A percentile compares a stretch with the other conserved stretches of the same genome.
Conservation (phyloP, 2,888 invertebrate genomes). For the Dromius quadrimaculatus region DNA sequence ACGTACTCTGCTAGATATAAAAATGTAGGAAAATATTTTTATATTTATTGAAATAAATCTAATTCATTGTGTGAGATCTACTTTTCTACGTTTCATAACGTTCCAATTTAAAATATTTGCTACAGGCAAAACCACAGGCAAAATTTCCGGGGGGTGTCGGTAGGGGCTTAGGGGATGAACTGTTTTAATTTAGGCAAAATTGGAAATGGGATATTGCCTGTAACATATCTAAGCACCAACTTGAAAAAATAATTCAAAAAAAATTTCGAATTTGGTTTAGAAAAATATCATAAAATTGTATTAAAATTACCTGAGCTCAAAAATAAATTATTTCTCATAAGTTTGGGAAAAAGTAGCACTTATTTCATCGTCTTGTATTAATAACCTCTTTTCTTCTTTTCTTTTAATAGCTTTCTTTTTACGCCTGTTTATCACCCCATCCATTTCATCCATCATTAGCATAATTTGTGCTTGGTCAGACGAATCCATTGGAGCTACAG, state of each 20-base stretch:
- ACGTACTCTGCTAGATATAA: constrained; percentile 9
- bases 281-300: neutral
- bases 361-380: constrained; percentile 65
- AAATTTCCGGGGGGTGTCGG: too few species aligned
- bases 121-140: too few species aligned
- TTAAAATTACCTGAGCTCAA: constrained; percentile 34
- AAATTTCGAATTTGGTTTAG: too few species aligned
- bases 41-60: constrained; percentile 2
- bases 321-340: constrained; percentile 39
- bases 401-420: constrained; percentile 60
- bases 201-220: too few species aligned
- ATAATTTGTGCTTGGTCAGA: constrained; percentile 79
- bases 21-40: constrained; percentile 25
- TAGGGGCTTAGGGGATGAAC: too few species aligned
- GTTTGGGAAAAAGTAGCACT: constrained; percentile 53
- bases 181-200: too few species aligned
- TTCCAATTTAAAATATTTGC: too few species aligned
- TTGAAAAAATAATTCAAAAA: too few species aligned
- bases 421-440: constrained; percentile 73
- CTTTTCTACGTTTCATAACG: neutral
- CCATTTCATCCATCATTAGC: constrained; percentile 82
- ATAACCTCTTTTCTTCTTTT: constrained; percentile 67
- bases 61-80: constrained; percentile 12
- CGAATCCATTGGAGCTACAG: constrained; percentile 81
- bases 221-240: constrained; percentile 20